These are phyloP conservation scores for Mimas tiliae DNA, from an alignment of 2,888 invertebrate species.

Conservation along the genomic window DNA sequence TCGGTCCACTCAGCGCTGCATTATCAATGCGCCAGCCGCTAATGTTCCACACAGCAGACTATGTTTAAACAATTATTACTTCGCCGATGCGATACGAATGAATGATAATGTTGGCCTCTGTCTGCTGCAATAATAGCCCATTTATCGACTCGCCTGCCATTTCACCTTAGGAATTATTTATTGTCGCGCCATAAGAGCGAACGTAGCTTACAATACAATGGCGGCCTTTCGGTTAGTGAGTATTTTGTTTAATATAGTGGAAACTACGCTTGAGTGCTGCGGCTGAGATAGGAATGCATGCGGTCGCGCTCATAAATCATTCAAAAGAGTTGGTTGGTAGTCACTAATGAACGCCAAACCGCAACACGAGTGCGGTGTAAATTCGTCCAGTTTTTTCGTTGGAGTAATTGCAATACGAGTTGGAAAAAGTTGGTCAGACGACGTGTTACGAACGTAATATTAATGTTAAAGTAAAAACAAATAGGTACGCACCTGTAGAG, in stretches of 20 bases:
- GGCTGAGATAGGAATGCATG: constrained; percentile 67
- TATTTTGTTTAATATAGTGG: constrained; percentile 77
- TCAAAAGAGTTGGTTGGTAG: constrained; percentile 71
- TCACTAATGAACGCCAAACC: constrained; percentile 75
- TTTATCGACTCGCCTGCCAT: constrained; percentile 78
- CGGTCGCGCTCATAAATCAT: constrained; percentile 74
- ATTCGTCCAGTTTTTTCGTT: constrained; percentile 23
- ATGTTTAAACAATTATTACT: constrained; percentile 81
- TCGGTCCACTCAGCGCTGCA: constrained; percentile 48
- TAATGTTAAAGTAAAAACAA: constrained; percentile 5
- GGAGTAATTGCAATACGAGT: constrained; percentile 54
- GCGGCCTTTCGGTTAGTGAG: constrained; percentile 63
- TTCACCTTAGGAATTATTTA: constrained; percentile 78
- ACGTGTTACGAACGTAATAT: constrained; percentile 11
- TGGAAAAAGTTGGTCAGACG: constrained; percentile 49
- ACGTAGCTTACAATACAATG: constrained; percentile 75
- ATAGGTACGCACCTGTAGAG: background rate
- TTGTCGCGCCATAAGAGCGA: constrained; percentile 71
- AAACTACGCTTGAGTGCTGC: constrained; percentile 62
- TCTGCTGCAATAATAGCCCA: constrained; percentile 80
- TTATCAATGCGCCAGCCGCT: constrained; percentile 71
- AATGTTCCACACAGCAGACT: constrained; percentile 70
- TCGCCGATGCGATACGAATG: constrained; percentile 78
- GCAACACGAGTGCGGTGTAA: constrained; percentile 51
- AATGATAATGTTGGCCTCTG: constrained; percentile 80